Evolutionary conservation across 2,888 invertebrate species (phyloP), one percentile per base, ranked within the genome.

Genomic region (Aphodius sticticus): DNA sequence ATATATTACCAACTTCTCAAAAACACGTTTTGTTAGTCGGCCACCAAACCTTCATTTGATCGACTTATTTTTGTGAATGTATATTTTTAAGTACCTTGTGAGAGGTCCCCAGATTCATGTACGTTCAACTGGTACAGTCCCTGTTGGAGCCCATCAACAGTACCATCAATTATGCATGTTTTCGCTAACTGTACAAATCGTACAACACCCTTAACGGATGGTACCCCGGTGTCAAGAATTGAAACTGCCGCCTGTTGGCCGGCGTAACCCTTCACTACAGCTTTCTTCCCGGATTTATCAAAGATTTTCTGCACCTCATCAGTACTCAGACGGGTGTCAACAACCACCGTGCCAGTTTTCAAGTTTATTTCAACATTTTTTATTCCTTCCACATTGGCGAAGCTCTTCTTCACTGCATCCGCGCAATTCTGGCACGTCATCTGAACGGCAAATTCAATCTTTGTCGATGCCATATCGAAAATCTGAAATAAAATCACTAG

Each of bases 231-330:
- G 77, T 91, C 91, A 79, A 97, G 91, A 85, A 96, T 94, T 0
- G 96, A 96, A 0, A 97, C 97, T 0, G 96, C 95, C 0, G 91
- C 90, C 84, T 90, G 88, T 79, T 85, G 88, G 90, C 95, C 94
- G 81, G 96, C 96, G 88, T 94, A 94, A 6, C 97, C 97, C 85
- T 95, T 94, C 0, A 97, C 88, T 0, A 96, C 95, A 0, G 95
- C 95, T 83, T 93, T 91, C 80, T 91, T 92, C 0, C 97, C 97
- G 0, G 95, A 94, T 9, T 84, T 81, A 84, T 89, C 87, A 0
- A 90, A 86, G 83, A 90, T 88, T 0, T 91, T 84, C 6, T 93
- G 91, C 53, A 94, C 86, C 69, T 92, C 90, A 2, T 91, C 86
- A 3, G 93, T 93, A 0, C 95, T 92, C 38, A 95, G 87, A 0